These are phyloP conservation scores for Brachyopa scutellaris DNA, from an alignment of 2,888 invertebrate species.

Conservation along the genomic window DNA sequence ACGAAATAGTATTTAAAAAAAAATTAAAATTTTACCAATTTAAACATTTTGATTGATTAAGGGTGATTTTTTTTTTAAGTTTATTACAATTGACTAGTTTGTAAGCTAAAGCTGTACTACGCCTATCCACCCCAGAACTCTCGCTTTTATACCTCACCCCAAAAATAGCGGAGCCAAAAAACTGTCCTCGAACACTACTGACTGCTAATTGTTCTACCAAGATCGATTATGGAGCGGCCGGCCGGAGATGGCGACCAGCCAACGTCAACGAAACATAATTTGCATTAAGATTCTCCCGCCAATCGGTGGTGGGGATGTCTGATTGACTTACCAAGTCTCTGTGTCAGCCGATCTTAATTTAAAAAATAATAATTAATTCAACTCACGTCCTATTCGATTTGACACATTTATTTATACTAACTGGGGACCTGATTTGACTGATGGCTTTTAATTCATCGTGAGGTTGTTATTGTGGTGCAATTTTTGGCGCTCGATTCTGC, in stretches of 20 bases:
- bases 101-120: slow-evolving; percentile 58
- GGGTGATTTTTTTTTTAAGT: background rate
- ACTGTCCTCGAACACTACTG: slow-evolving; percentile 45
- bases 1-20: background rate
- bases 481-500: slow-evolving; percentile 42
- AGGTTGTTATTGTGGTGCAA: slow-evolving; percentile 45
- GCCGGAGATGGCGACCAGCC: slow-evolving; percentile 14
- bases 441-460: slow-evolving; percentile 35
- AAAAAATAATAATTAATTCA: too few species aligned
- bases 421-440: slow-evolving; percentile 31
- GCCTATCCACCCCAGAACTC: slow-evolving; percentile 30
- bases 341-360: slow-evolving; percentile 5
- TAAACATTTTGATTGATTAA: slow-evolving; percentile 51
- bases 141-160: slow-evolving; percentile 61
- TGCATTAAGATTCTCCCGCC: slow-evolving; percentile 48
- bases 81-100: slow-evolving; percentile 47
- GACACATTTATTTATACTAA: slow-evolving; percentile 60
- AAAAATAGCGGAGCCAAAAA: slow-evolving; percentile 3
- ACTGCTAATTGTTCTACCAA: slow-evolving; percentile 44
- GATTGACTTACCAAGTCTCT: slow-evolving; percentile 22
- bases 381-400: slow-evolving; percentile 56
- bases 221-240: slow-evolving; percentile 8
- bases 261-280: slow-evolving; percentile 16
- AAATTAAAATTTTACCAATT: slow-evolving; percentile 46
- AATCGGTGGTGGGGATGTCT: background rate